Percentiles rank a stretch among this genome's conserved stretches.
phyloP scores from a whole-genome alignment of 2,113 vertebrate species.

The Jaculus jaculus region DNA sequence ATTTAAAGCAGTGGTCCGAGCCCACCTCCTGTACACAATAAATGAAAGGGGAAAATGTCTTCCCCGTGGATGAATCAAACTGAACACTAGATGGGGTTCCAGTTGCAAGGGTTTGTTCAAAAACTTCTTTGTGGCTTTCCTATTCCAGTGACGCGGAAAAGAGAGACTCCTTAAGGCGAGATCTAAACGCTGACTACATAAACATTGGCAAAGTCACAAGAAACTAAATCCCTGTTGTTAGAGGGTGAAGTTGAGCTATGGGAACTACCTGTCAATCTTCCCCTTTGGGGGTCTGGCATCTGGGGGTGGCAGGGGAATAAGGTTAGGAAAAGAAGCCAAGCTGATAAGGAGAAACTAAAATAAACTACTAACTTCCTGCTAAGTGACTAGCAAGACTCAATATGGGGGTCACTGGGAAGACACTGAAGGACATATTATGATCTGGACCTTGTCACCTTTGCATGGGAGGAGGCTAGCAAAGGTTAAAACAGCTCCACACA shows the following conservation, averaged over 20 bases:
- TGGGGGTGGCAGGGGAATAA: constrained; percentile 92
- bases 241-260: constrained; percentile 88
- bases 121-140: constrained; percentile 89
- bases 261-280: constrained; percentile 93
- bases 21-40: constrained; percentile 68
- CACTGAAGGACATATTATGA: constrained; percentile 92
- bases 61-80: constrained; percentile 86
- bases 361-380: constrained; percentile 92
- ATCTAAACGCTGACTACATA: constrained; percentile 94
- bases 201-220: constrained; percentile 97
- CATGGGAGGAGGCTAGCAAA: constrained; percentile 94
- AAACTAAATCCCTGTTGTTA: constrained; percentile 94
- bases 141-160: constrained; percentile 92
- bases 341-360: constrained; percentile 95
- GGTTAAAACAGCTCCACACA: constrained; percentile 95
- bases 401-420: constrained; percentile 94
- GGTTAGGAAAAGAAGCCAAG: constrained; percentile 91
- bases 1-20: constrained; percentile 57
- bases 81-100: constrained; percentile 98
- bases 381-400: constrained; percentile 91
- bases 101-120: constrained; percentile 91
- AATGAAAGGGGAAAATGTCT: constrained; percentile 66
- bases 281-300: constrained; percentile 93
- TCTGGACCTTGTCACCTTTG: constrained; percentile 96
- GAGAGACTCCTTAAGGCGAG: constrained; percentile 93